Evolutionary conservation across 2,888 invertebrate genomes (phyloP).

Genomic region (Keiferia lycopersicella): DNA sequence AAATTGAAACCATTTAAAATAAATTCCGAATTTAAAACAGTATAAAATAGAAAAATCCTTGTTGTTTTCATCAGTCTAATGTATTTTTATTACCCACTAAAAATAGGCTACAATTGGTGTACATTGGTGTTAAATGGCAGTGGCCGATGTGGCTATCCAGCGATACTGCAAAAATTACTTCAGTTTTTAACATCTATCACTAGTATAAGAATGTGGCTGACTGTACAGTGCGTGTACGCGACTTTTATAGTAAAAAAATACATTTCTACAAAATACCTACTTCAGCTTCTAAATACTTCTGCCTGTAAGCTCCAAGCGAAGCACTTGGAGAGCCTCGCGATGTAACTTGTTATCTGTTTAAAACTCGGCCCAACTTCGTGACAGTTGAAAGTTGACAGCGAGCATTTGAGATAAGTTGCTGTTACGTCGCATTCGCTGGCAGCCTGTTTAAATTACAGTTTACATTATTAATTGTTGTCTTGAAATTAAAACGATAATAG

Average conservation of each 20-base stretch:
- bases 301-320: neutral
- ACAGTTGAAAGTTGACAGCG: slow-evolving; percentile 34
- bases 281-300: neutral
- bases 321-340: slow-evolving; percentile 16
- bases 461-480: neutral
- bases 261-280: no score
- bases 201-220: neutral
- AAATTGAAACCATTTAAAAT: no score
- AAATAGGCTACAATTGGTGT: no score
- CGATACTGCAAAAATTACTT: no score
- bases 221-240: neutral
- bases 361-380: slow-evolving; percentile 31
- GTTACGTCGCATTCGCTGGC: neutral
- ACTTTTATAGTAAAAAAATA: no score
- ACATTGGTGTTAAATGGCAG: no score
- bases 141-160: no score
- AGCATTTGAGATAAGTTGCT: slow-evolving; percentile 29
- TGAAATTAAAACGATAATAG: neutral
- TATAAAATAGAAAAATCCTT: no score
- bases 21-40: no score
- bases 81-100: no score
- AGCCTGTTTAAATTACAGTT: neutral
- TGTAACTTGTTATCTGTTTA: slow-evolving; percentile 34
- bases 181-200: no score
- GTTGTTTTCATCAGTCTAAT: no score